Evolutionary conservation across 2,888 invertebrate genomes (phyloP).

Genomic region (Parnassius smintheus): DNA sequence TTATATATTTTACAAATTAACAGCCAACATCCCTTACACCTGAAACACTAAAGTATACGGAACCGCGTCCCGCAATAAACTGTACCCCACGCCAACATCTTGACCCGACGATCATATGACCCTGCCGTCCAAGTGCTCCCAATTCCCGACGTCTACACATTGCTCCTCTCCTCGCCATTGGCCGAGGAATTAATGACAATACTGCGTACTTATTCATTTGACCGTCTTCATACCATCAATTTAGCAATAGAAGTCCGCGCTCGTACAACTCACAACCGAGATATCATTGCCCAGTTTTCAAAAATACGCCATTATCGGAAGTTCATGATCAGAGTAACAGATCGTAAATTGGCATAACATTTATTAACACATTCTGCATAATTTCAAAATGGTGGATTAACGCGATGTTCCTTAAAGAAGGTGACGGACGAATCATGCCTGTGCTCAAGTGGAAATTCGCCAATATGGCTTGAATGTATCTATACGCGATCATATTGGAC

Average conservation of each 20-base stretch:
- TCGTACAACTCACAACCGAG: conserved; percentile 13
- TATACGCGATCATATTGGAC: conserved; percentile 43
- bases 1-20: too few relatives aligned
- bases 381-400: conserved; percentile 60
- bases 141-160: conserved; percentile 61
- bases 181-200: conserved; percentile 68
- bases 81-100: conserved; percentile 49
- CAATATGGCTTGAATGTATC: conserved; percentile 64
- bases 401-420: conserved; percentile 51
- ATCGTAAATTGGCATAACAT: conserved; percentile 31
- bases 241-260: conserved; percentile 56
- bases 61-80: conserved; percentile 35
- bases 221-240: conserved; percentile 64
- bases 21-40: not conserved
- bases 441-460: conserved; percentile 59
- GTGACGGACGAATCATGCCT: conserved; percentile 48
- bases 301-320: conserved; percentile 27
- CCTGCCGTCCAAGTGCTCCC: conserved; percentile 71
- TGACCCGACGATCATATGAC: conserved; percentile 62
- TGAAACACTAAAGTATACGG: conserved; percentile 30
- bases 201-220: conserved; percentile 69
- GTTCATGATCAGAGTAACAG: conserved; percentile 28
- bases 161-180: conserved; percentile 56
- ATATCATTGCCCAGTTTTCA: conserved; percentile 13
- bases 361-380: conserved; percentile 23